Conservation (phyloP, 2,113 vertebrate species). For the Bos javanicus region DNA sequence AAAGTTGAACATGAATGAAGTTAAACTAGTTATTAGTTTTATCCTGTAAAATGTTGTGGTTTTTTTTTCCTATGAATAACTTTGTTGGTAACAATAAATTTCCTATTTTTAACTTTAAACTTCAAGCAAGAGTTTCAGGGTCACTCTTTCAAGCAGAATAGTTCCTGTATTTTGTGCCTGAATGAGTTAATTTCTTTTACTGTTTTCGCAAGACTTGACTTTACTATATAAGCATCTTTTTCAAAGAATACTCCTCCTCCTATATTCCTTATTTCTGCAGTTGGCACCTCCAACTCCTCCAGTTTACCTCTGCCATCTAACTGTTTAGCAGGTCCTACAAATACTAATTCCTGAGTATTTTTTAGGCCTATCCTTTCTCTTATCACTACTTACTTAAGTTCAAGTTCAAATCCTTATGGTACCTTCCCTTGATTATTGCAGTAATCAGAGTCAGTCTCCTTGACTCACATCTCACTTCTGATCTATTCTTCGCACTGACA, state of each 20-base stretch:
- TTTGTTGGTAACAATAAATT: background rate
- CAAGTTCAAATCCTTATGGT: background rate
- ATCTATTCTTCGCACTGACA: background rate
- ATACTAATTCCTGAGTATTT: background rate
- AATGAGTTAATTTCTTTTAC: background rate
- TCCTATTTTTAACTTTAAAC: constrained; percentile 9
- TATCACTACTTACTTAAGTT: background rate
- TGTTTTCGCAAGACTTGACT: background rate
- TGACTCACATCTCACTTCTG: background rate
- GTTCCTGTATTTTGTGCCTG: background rate
- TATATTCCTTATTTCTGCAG: background rate
- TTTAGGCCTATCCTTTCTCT: background rate
- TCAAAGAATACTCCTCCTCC: background rate
- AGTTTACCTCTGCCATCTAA: background rate
- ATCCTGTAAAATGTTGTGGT: background rate
- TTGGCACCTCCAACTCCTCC: background rate
- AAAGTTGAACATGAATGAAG: background rate
- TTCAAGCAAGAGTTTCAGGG: background rate
- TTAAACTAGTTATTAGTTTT: constrained; percentile 14
- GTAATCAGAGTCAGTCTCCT: background rate
- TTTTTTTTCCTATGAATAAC: background rate
- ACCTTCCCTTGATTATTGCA: background rate
- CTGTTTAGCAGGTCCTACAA: background rate
- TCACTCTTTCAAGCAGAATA: constrained; percentile 3
- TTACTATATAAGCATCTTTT: background rate